A percentile compares a stretch with the other conserved stretches of the same genome.
Conservation (phyloP, 2,797 vertebrate species). For the Peromyscus nudipes region DNA sequence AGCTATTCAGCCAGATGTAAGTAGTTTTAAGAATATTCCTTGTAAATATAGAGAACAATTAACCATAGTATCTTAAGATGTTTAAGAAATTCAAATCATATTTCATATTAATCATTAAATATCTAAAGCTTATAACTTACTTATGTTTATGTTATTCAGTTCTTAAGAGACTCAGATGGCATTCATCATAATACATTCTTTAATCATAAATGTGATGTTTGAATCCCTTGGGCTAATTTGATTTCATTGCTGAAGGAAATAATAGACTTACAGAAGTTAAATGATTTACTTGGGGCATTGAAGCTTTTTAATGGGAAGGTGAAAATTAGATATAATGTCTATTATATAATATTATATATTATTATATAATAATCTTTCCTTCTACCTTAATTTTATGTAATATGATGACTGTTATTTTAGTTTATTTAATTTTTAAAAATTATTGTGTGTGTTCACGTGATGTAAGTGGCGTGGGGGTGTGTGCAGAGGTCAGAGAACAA, state of each 20-base stretch:
- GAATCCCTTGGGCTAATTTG: not conserved
- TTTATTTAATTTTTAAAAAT: not conserved
- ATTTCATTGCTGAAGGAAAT: not conserved
- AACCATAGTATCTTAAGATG: conserved; percentile 15
- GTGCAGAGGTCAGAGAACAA: not conserved
- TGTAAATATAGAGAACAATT: conserved; percentile 47
- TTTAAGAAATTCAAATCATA: conserved; percentile 40
- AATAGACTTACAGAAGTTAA: not conserved
- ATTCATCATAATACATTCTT: not conserved
- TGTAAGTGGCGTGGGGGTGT: not conserved
- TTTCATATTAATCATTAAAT: conserved; percentile 57
- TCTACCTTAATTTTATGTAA: not conserved
- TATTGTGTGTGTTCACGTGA: not conserved
- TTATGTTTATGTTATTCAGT: not conserved
- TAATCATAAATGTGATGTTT: not conserved
- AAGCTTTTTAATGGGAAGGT: not conserved
- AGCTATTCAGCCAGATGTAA: conserved; percentile 99
- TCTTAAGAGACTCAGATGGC: not conserved
- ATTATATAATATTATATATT: too few relatives aligned
- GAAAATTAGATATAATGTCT: not conserved
- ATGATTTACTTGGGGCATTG: not conserved
- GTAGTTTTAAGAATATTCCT: conserved; percentile 79
- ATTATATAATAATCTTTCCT: not conserved
- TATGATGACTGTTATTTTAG: not conserved
- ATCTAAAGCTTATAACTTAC: conserved; percentile 17